Conservation (phyloP, 2,113 vertebrate species). For the Rhinopithecus roxellana region DNA sequence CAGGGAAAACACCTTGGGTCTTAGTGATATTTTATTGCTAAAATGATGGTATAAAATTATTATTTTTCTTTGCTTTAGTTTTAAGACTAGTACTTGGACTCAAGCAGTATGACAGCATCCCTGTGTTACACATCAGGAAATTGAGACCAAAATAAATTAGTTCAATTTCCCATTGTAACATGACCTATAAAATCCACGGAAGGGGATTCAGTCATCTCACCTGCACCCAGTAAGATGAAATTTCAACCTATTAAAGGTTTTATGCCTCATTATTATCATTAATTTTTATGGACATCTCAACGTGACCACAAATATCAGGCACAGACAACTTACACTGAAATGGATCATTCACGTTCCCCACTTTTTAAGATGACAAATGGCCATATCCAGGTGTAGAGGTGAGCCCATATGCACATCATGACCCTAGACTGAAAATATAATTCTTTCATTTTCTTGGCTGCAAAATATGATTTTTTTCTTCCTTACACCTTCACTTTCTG, state of each 20-base stretch:
- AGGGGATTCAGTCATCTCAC: neutral
- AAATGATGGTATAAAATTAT: neutral
- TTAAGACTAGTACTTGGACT: neutral
- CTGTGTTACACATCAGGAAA: neutral
- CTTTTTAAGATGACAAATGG: neutral
- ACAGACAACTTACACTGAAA: neutral
- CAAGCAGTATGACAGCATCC: neutral
- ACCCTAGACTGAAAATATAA: conserved; percentile 31
- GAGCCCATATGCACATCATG: neutral
- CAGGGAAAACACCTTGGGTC: neutral
- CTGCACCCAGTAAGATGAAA: neutral
- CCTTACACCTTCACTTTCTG: conserved; percentile 66
- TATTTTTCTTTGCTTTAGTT: neutral
- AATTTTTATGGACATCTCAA: neutral
- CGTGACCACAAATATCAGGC: neutral
- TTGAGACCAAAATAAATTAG: neutral
- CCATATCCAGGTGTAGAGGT: neutral
- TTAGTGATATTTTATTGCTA: neutral
- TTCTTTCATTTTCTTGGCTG: conserved; percentile 61
- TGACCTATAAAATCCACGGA: neutral
- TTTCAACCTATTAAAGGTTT: neutral
- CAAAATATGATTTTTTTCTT: conserved; percentile 73
- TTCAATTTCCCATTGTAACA: neutral
- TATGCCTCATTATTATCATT: neutral
- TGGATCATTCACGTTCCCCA: neutral